Percentiles rank a stretch among this genome's conserved stretches.
Evolutionary conservation across 30 jellyfish, hydroid and myxozoan species (phyloP).

Genomic region (Clytia hemisphaerica): DNA sequence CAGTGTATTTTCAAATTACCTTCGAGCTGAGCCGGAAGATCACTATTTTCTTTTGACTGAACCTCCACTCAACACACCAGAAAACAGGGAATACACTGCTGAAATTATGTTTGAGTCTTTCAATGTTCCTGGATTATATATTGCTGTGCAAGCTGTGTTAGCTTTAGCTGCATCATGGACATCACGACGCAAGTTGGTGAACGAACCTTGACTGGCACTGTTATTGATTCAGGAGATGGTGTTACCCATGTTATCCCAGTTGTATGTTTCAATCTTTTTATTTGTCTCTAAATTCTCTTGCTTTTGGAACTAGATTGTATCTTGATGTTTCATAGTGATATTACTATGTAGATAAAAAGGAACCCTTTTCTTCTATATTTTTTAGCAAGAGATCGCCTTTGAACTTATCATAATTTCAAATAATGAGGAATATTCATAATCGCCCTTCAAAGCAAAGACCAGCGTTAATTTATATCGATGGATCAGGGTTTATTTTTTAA

Average conservation of each 20-base stretch:
- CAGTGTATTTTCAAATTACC: slow-evolving; percentile 89
- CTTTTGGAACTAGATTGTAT: too few relatives aligned
- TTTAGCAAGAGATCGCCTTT: too few relatives aligned
- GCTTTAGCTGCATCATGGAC: slow-evolving; percentile 99
- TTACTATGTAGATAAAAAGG: too few relatives aligned
- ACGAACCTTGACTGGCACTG: slow-evolving; percentile 95
- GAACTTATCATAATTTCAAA: too few relatives aligned
- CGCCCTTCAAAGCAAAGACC: too few relatives aligned
- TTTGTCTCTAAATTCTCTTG: too few relatives aligned
- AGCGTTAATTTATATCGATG: too few relatives aligned
- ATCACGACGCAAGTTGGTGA: slow-evolving; percentile 96
- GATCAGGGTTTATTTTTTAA: too few relatives aligned
- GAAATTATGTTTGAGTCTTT: slow-evolving; percentile 97
- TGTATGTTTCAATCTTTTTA: slow-evolving; percentile 55
- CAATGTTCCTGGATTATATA: slow-evolving; percentile 97
- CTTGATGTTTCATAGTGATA: too few relatives aligned
- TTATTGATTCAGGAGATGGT: slow-evolving; percentile 98
- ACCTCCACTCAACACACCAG: slow-evolving; percentile 98
- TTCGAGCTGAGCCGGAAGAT: slow-evolving; percentile 96
- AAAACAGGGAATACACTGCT: slow-evolving; percentile 95
- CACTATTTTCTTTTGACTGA: slow-evolving; percentile 93
- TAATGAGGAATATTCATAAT: too few relatives aligned
- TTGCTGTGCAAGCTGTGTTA: slow-evolving; percentile 98
- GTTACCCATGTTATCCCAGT: slow-evolving; percentile 99
- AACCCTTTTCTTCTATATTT: too few relatives aligned